Base-by-base conservation (phyloP, 2,888 invertebrate genomes). In the Agriopis leucophaearia region DNA sequence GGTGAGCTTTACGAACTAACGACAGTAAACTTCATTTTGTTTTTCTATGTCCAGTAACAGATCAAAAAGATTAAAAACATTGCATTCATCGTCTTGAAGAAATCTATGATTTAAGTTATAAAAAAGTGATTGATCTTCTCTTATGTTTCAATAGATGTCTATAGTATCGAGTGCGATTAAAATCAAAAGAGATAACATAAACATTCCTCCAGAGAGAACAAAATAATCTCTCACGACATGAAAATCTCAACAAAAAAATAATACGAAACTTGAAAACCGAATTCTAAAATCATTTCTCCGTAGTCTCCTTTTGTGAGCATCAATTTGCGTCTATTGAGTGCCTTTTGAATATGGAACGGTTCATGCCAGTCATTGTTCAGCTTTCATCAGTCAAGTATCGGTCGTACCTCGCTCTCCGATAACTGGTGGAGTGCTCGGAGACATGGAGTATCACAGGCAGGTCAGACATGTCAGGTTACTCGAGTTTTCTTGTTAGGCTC, bases 281-380 rank as follows among this genome's bases (percentile, higher is more conserved):
- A 50, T 59, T 55, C 55, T 40, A 40, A 47, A 18, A 50, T 27
- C 40, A 40, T 50, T 40, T 59, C n/a, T 35, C 13, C 36, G 36
- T 51, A 64, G 44, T 51, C 51, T 58, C 47, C 52, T 54, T 47
- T 66, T 48, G 42, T 57, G 38, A 57, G 51, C 50, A 57, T 56
- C 61, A 66, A 57, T 66, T 61, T 61, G 50, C 66, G 56, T 57
- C 51, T 51, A 58, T 62, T 42, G 62, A 67, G 62, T 58, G 57
- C 62, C 57, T 62, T 61, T 59, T 61, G 51, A 66, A 61, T 66
- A 66, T 58, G 40, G 67, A 63, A 59, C 47, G 54, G 59, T 18
- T 54, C 36, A 64, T 51, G 48, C 50, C 47, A 13, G 45, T n/a
- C 57, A 45, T 66, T 57, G 57, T 66, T 61, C 56, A 44, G 16